Evolutionary conservation across 1,140 invertebrate genomes (phyloP).

Genomic region (Drosophila serrata): DNA sequence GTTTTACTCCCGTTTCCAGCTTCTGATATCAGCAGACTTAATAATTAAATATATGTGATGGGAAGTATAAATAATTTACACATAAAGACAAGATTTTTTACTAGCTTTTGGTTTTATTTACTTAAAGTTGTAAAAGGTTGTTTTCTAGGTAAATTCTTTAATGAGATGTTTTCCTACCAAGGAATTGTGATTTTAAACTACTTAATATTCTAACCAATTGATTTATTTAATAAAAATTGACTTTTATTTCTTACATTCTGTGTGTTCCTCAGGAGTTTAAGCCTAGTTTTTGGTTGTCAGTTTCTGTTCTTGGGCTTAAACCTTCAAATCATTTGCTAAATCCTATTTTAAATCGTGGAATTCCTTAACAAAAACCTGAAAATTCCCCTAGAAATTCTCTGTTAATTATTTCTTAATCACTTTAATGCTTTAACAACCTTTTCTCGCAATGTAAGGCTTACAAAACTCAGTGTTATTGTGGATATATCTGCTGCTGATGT

Average conservation of each 20-base stretch:
- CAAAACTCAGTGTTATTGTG: slow-evolving; percentile 53
- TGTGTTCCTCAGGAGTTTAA: background rate
- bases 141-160: background rate
- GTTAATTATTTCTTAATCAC: background rate
- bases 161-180: background rate
- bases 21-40: slow-evolving; percentile 4
- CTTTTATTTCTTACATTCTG: background rate
- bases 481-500: slow-evolving; percentile 22
- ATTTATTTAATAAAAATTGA: background rate
- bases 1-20: slow-evolving; percentile 12
- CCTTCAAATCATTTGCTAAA: too few species aligned
- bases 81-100: background rate
- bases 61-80: background rate
- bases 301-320: fast-evolving
- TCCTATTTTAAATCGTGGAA: too few species aligned
- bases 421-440: background rate
- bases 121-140: too few species aligned
- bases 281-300: background rate
- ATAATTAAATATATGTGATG: slow-evolving; percentile 8
- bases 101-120: background rate
- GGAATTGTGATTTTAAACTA: background rate
- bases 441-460: slow-evolving; percentile 54
- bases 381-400: background rate
- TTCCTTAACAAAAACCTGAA: too few species aligned
- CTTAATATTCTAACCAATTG: background rate